A percentile compares a stretch with the other conserved stretches of the same genome.
These are phyloP conservation scores for Caenorhabditis elegans DNA, from an alignment of 1,140 invertebrate species.

Conservation along the genomic window WBcel235 BX284605.5:20726501-20727000, in stretches of 20 bases:
- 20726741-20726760: too few relatives aligned
- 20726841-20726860: conserved; percentile 11
- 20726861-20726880: conserved; percentile 25
- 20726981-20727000: neutral
- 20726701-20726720: neutral
- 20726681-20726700: neutral
- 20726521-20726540: neutral
- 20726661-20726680: neutral
- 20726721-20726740: neutral
- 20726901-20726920: neutral
- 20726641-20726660: conserved; percentile 37
- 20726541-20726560: conserved; percentile 34
- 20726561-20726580: neutral
- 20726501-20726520: neutral
- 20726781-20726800: too few relatives aligned
- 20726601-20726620: conserved; percentile 21
- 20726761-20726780: too few relatives aligned
- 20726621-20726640: neutral
- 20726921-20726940: conserved; percentile 34
- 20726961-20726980: conserved; percentile 36
- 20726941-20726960: conserved; percentile 16
- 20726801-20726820: too few relatives aligned
- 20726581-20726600: conserved; percentile 16
- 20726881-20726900: neutral
- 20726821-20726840: conserved; percentile 27